Evolutionary conservation across 2,113 vertebrate species (phyloP).

Genomic region (Butorides virescens): DNA sequence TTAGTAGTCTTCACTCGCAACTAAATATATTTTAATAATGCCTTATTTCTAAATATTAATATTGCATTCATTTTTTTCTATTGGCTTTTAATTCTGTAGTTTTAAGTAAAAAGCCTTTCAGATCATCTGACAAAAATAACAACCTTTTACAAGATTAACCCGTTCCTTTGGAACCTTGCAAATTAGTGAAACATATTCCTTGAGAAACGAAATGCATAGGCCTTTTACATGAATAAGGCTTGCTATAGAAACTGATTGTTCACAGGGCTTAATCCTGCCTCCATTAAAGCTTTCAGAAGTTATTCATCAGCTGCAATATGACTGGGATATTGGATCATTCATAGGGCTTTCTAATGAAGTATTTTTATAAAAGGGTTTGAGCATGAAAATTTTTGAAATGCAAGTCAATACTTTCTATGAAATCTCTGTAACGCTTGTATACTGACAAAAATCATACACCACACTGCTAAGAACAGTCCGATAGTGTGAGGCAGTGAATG

Average conservation of each 20-base stretch:
- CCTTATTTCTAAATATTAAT: not conserved
- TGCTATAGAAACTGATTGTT: not conserved
- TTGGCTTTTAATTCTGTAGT: not conserved
- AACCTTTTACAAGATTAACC: not conserved
- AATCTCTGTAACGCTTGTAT: not conserved
- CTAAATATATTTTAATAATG: not conserved
- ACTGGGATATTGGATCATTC: not conserved
- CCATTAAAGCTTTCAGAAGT: not conserved
- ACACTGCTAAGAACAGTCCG: not conserved
- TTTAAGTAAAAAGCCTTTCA: not conserved
- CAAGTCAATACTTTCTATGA: not conserved
- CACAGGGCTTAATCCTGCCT: not conserved
- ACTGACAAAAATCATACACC: slow-evolving; percentile 26
- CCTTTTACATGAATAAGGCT: not conserved
- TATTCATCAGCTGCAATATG: not conserved
- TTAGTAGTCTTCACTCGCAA: not conserved
- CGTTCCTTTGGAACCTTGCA: not conserved
- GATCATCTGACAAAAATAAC: not conserved
- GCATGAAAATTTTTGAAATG: not conserved
- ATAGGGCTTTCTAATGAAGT: not conserved
- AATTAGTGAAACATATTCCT: not conserved
- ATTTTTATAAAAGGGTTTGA: not conserved
- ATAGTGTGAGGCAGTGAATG: not conserved
- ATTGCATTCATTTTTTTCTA: not conserved
- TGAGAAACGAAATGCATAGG: not conserved